phyloP scores from a whole-genome alignment of 1,140 invertebrate species.

The Spodoptera litura region DNA sequence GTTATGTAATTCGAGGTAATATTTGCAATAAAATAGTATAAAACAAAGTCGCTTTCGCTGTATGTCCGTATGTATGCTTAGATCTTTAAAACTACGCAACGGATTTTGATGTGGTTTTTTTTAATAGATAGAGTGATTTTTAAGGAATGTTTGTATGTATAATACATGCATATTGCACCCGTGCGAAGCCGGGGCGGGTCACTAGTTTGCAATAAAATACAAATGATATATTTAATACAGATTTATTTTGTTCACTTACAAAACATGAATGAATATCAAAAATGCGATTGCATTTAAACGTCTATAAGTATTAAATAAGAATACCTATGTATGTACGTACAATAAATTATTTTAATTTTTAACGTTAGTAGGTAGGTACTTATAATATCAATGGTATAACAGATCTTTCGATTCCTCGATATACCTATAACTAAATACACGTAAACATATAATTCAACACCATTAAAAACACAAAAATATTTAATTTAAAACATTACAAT shows the following conservation, averaged over 20 bases:
- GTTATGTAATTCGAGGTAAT: too few species aligned
- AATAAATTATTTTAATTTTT: slow-evolving; percentile 60
- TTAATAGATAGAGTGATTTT: too few species aligned
- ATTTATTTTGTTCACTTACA: slow-evolving; percentile 61
- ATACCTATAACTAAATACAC: slow-evolving; percentile 38
- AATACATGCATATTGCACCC: too few species aligned
- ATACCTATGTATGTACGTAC: slow-evolving; percentile 54
- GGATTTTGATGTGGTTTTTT: too few species aligned
- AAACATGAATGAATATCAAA: slow-evolving; percentile 64
- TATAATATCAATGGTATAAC: slow-evolving; percentile 75
- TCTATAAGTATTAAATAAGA: slow-evolving; percentile 45
- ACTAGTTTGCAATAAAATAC: slow-evolving; percentile 24
- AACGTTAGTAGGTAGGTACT: slow-evolving; percentile 59
- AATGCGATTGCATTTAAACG: slow-evolving; percentile 55
- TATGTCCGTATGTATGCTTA: too few species aligned
- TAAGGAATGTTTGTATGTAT: too few species aligned
- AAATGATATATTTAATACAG: slow-evolving; percentile 42
- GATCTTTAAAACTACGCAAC: too few species aligned
- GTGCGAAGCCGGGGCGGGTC: too few species aligned
- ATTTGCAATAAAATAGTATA: too few species aligned
- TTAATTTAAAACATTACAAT: slow-evolving; percentile 24
- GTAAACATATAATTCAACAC: slow-evolving; percentile 32
- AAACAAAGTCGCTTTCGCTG: too few species aligned
- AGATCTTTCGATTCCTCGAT: slow-evolving; percentile 60
- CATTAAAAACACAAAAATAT: slow-evolving; percentile 31